Base-by-base conservation (phyloP, 2,888 invertebrate genomes). In the Caradrina clavipalpis region DNA sequence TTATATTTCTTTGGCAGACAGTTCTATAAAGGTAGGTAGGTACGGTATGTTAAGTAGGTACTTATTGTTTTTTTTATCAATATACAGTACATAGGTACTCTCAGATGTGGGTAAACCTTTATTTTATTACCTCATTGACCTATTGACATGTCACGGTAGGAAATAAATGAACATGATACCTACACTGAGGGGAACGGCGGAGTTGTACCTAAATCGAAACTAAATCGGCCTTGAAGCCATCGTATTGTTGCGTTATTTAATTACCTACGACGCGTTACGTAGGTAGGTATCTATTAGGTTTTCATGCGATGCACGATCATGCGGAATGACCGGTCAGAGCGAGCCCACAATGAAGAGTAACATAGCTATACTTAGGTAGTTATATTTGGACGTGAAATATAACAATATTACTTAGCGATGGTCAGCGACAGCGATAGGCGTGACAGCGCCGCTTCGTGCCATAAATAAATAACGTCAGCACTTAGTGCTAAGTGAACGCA, bases 401-500 rank as follows among this genome's bases (percentile, higher is more conserved):
- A 17, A 45, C 15, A 45, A 45, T 1, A 26, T 55, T 57, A 77
- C 63, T 54, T 58, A 60, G 56, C 51, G 39, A 10, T 56, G 39
- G 39, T n/a, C 39, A 35, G 51, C 31, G 73, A 21, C 59, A 19
- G 51, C 31, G 73, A 21, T 55, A 19, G 39, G 55, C 10, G 42
- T 4, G 26, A 26, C 21, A n/a, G 55, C n/a, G 6, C 17, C 11
- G 65, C 39, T 22, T 26, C 19, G 50, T 39, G n/a, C 49, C 57
- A 49, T 56, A 42, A 50, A 51, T 39, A 64, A 64, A 69, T 47
- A 53, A 57, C 45, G 35, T 31, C 42, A 39, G 15, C 75, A 69
- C 69, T 60, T n/a, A 69, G 31, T 39, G 45, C 49, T 51, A 56
- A 56, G 59, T 69, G 74, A 69, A 59, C 62, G 55, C 62, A 56